phyloP scores from a whole-genome alignment of 2,888 invertebrate genomes.

The Agriopis marginaria region DNA sequence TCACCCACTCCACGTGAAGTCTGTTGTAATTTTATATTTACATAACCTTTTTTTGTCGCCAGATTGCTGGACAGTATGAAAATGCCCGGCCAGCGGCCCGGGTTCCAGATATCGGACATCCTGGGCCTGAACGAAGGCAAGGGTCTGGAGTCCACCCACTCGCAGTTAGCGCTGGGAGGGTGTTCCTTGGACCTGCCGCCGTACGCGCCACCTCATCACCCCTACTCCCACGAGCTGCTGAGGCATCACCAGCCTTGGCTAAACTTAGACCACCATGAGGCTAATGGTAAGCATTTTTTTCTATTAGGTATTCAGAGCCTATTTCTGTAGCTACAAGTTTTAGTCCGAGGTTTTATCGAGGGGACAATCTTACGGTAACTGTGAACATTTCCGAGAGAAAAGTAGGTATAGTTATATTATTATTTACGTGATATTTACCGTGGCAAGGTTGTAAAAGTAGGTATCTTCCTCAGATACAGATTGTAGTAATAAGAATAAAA shows the following conservation, averaged over 20 bases:
- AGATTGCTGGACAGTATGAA: constrained; percentile 94
- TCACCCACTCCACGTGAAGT: too few species aligned
- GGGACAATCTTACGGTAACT: background rate
- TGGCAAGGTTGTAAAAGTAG: too few species aligned
- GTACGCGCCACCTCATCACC: constrained; percentile 73
- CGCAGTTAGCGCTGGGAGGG: constrained; percentile 62
- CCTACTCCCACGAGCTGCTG: constrained; percentile 75
- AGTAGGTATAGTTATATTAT: too few species aligned
- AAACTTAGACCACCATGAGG: constrained; percentile 76
- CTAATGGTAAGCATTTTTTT: constrained; percentile 60
- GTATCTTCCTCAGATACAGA: too few species aligned
- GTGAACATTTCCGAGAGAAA: too few species aligned
- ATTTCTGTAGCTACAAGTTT: background rate
- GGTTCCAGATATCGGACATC: constrained; percentile 97
- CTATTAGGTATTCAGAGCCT: background rate
- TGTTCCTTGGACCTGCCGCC: constrained; percentile 73
- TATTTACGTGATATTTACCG: too few species aligned
- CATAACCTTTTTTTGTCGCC: constrained; percentile 47
- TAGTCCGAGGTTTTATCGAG: background rate
- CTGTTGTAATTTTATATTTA: background rate
- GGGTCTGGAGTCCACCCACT: constrained; percentile 71
- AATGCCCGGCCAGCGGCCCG: constrained; percentile 92
- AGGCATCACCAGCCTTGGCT: constrained; percentile 82
- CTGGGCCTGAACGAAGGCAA: constrained; percentile 93
- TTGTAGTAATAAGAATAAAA: too few species aligned